phyloP scores from a whole-genome alignment of 2,113 vertebrate genomes.

The Piaya cayana region DNA sequence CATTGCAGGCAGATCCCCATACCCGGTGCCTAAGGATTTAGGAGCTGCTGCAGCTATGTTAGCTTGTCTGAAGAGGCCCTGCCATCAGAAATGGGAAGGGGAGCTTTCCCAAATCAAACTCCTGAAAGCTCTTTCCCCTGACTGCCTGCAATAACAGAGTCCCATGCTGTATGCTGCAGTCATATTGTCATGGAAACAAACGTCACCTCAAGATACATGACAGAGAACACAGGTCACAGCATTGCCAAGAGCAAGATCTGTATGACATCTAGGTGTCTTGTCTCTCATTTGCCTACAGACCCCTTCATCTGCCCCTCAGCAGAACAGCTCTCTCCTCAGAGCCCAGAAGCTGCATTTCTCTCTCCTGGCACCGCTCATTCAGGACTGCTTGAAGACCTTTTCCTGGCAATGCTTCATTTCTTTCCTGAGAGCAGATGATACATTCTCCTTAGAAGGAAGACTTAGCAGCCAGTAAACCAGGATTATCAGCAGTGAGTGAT shows the following conservation, averaged over 20 bases:
- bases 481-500: neutral
- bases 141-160: accelerated
- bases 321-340: neutral
- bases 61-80: neutral
- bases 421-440: neutral
- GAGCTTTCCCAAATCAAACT: neutral
- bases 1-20: neutral
- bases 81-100: neutral
- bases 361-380: neutral
- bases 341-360: neutral
- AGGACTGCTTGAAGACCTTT: neutral
- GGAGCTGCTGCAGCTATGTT: neutral
- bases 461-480: neutral
- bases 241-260: neutral
- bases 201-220: neutral
- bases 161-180: accelerated
- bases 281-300: neutral
- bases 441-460: neutral
- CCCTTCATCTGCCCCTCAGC: neutral
- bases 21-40: neutral
- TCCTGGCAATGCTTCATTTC: neutral
- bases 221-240: neutral
- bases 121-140: neutral
- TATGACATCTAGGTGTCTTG: accelerated
- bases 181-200: neutral